Evolutionary conservation across 2,888 invertebrate genomes (phyloP), one percentile per base, ranked within the genome.

Genomic region (Tetranychus piercei): DNA sequence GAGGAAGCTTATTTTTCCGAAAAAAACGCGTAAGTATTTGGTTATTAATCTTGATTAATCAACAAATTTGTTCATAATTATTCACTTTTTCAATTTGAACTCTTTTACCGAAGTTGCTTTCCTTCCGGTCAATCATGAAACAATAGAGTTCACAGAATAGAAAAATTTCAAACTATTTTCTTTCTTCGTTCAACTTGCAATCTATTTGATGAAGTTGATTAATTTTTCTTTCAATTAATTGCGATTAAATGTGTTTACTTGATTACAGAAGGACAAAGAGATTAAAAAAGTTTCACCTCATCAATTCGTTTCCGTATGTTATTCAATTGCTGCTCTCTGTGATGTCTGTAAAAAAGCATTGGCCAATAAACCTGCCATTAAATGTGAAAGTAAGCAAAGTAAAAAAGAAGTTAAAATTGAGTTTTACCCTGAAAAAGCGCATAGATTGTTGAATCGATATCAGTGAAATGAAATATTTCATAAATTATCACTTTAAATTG

Each of bases 1-100:
- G 92, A 73, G 92, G 92, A 74, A 92, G 92, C 79, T 84, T 93
- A 76, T 93, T 93, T 86, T 93, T 92, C 82, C 88, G 92, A 78
- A 93, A 92, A 84, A 92, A 92, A 83, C 91, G 92, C 87, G 92
- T 87, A 81, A 78, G 76, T 78, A 74, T 44, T n/a, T 72, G 1
- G 20, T 23, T 20, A 23, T 7, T 69, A 20, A 23, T 23, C 11
- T 6, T 22, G 20, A 18, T 23, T 20, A 20, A 66, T 66, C 15
- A 20, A 20, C 11, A 18, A 66, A 7, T 66, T 20, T 66, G 66
- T 9, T 66, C n/a, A 66, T 20, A 20, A 20, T 66, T 66, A 66
- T 20, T 66, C 65, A 65, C n/a, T 65, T 64, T 9, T 66, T 66
- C 34, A 34, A 3, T 34, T 34, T 34, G 4, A 34, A 34, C 34